A percentile compares a stretch with the other conserved stretches of the same genome.
Conservation (phyloP, 1,140 invertebrate species). For the Pseudomyrmex cubaensis region DNA sequence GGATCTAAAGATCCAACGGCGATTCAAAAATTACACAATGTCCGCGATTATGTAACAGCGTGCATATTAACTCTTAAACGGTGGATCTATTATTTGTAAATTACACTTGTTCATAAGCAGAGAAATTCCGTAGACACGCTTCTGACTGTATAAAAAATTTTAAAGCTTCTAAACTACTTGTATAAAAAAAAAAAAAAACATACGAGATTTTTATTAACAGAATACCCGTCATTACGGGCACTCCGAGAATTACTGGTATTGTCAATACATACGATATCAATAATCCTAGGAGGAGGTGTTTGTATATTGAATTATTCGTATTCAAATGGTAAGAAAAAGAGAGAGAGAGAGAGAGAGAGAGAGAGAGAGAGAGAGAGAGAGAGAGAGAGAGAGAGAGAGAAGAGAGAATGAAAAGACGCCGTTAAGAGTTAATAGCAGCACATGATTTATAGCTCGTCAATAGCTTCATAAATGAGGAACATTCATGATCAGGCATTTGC, state of each 20-base stretch:
- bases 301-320: neutral
- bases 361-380: no score
- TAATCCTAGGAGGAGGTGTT: neutral
- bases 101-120: neutral
- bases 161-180: no score
- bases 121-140: no score
- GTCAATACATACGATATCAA: neutral
- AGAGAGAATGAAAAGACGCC: neutral
- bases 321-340: neutral
- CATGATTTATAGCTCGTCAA: conserved; percentile 13
- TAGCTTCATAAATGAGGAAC: conserved; percentile 6
- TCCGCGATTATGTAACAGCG: neutral
- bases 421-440: conserved; percentile 42
- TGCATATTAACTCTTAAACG: conserved; percentile 36
- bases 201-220: neutral
- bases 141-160: no score
- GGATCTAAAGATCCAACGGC: neutral
- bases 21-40: neutral
- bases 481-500: neutral
- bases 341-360: no score
- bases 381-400: no score
- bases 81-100: conserved; percentile 13
- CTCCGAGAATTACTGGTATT: no score
- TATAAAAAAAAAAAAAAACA: neutral
- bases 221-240: no score